Conservation (phyloP, 2,888 invertebrate species). For the Meganola albula region DNA sequence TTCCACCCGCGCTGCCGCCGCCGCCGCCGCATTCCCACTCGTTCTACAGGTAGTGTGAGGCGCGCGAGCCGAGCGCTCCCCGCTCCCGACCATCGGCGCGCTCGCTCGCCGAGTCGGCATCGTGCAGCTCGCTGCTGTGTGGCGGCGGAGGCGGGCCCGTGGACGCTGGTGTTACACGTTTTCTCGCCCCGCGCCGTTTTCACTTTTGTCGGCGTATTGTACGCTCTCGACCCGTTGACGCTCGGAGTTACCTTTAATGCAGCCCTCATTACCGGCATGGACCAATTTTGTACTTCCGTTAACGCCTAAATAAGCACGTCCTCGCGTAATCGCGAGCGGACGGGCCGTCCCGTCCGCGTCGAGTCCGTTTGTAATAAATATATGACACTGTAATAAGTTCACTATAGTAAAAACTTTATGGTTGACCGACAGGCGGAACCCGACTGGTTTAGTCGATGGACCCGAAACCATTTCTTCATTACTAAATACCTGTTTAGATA, state of each 20-base stretch:
- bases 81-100: slow-evolving; percentile 64
- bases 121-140: slow-evolving; percentile 65
- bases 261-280: slow-evolving; percentile 53
- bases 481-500: too few relatives aligned
- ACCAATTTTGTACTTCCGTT: slow-evolving; percentile 72
- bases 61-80: slow-evolving; percentile 69
- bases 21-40: slow-evolving; percentile 75
- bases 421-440: slow-evolving; percentile 41
- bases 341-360: slow-evolving; percentile 40
- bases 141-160: slow-evolving; percentile 34
- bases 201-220: slow-evolving; percentile 67
- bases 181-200: slow-evolving; percentile 50
- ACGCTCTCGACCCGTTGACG: slow-evolving; percentile 55
- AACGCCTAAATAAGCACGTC: slow-evolving; percentile 61
- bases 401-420: slow-evolving; percentile 43
- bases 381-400: slow-evolving; percentile 42
- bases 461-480: slow-evolving; percentile 34
- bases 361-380: slow-evolving; percentile 61
- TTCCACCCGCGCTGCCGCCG: slow-evolving; percentile 66
- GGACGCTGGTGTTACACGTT: slow-evolving; percentile 35
- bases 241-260: slow-evolving; percentile 62
- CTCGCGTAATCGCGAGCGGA: slow-evolving; percentile 53
- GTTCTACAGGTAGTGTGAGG: slow-evolving; percentile 75
- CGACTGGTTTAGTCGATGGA: slow-evolving; percentile 36
- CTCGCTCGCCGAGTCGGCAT: slow-evolving; percentile 72